A percentile compares a stretch with the other conserved stretches of the same genome.
These are phyloP conservation scores for Capricornis sumatraensis DNA, from an alignment of 2,113 vertebrate species.

Conservation along the genomic window DNA sequence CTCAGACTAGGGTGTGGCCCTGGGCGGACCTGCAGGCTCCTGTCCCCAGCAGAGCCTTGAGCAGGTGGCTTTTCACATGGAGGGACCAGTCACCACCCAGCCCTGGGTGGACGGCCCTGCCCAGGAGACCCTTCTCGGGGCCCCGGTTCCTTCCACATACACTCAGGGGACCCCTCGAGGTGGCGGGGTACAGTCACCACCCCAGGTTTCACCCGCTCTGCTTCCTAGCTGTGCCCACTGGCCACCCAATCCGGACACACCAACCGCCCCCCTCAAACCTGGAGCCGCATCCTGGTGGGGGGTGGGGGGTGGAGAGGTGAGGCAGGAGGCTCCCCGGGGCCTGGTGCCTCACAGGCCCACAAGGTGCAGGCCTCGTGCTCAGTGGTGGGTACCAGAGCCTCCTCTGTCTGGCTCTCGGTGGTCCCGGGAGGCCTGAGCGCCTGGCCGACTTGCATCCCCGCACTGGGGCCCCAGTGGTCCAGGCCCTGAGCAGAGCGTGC, in stretches of 20 bases:
- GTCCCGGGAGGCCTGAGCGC: too few relatives aligned
- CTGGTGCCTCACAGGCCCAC: rapidly evolving
- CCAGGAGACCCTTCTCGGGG: rapidly evolving
- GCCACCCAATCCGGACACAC: neutral
- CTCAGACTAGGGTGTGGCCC: neutral
- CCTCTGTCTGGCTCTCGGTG: rapidly evolving
- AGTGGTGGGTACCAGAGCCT: rapidly evolving
- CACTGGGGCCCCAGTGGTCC: neutral
- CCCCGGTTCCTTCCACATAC: rapidly evolving
- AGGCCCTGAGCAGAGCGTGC: rapidly evolving
- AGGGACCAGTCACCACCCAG: neutral
- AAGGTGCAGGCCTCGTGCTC: rapidly evolving
- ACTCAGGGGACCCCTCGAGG: neutral
- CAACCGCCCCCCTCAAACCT: neutral
- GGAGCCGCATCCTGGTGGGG: neutral
- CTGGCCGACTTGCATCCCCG: neutral
- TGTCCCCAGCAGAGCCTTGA: neutral
- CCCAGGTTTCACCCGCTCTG: rapidly evolving
- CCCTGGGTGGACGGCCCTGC: neutral
- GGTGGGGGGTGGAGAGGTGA: rapidly evolving
- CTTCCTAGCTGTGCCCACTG: neutral
- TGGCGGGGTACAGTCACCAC: rapidly evolving
- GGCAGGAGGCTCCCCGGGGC: neutral
- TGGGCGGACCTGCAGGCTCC: neutral
- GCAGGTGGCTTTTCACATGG: rapidly evolving